Evolutionary conservation across 2,888 invertebrate species (phyloP).

Genomic region (Drosophila mettleri): DNA sequence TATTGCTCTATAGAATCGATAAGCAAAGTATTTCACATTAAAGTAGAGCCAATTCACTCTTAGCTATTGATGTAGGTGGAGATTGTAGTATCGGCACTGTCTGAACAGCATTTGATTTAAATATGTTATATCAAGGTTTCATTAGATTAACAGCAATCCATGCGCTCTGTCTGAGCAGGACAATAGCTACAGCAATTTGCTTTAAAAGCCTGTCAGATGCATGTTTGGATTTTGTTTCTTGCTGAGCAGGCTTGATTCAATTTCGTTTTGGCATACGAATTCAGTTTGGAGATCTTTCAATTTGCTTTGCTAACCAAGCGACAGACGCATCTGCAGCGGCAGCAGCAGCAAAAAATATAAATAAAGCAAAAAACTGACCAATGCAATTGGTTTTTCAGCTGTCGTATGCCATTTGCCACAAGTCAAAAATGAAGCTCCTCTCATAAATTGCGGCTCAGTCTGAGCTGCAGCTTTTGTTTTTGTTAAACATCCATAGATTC

Average conservation of each 20-base stretch:
- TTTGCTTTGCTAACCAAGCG: slow-evolving; percentile 35
- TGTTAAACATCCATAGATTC: neutral
- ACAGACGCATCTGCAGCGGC: slow-evolving; percentile 13
- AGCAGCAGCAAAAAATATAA: neutral
- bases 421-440: slow-evolving; percentile 22
- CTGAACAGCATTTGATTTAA: neutral
- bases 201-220: slow-evolving; percentile 25
- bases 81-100: neutral
- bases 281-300: slow-evolving; percentile 41
- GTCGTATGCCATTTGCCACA: slow-evolving; percentile 28
- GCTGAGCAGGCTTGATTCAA: slow-evolving; percentile 27
- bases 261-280: slow-evolving; percentile 47
- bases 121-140: neutral
- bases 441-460: slow-evolving; percentile 50
- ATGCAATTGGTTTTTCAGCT: slow-evolving; percentile 49
- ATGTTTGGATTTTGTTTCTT: slow-evolving; percentile 21
- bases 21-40: neutral
- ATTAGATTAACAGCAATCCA: neutral
- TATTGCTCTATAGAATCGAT: too few species aligned
- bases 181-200: slow-evolving; percentile 1
- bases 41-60: neutral
- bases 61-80: neutral
- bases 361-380: neutral
- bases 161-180: neutral
- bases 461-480: slow-evolving; percentile 6